Evolutionary conservation across 2,113 vertebrate genomes (phyloP), one percentile per base, ranked within the genome.

Genomic region (Aix galericulata): DNA sequence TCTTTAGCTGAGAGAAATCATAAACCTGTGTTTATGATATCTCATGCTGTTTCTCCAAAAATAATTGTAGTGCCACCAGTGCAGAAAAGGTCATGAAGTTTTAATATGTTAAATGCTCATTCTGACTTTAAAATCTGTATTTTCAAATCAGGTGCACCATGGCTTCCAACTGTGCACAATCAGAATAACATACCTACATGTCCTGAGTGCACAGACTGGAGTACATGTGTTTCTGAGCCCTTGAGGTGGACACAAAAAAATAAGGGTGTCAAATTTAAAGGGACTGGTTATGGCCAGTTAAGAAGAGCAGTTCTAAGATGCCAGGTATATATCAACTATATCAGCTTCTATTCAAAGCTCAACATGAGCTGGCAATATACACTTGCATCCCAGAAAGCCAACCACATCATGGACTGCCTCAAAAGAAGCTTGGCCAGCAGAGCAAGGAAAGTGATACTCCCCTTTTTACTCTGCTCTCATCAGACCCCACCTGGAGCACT

Each of bases 41-140:
- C 79, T 95, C 90, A 88, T 72, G 83, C 84, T 94, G 91, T 78
- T 96, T 85, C 79, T 91, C 34, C n/a, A 94, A 72, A 96, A 97
- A 93, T 93, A 95, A 95, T 82, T 85, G 69, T 74, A 86, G 34
- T 90, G 75, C 73, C 63, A 93, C 55, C 55, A 80, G 62, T 72
- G 58, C 76, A 77, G 84, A 80, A 94, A 62, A 90, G 86, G 90
- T 95, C 79, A 68, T 88, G 91, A 96, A 87, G 91, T 90, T 96
- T 94, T 95, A 91, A 91, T 95, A 73, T 46, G 59, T 77, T 94
- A 88, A 96, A 82, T 76, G 79, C 20, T 93, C 60, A 91, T 26
- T 55, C 34, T 80, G 75, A 62, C 52, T 93, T 16, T 3, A 76
- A 81, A 95, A 82, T 55, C 59, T 59, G 0, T 82, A 73, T 95